Conservation (phyloP, 2,113 vertebrate species). For the human (Homo sapiens) region GRCh38 chr1:194752501-194753000, state of each 20-base stretch:
- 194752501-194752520: background rate
- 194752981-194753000: background rate
- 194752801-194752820: background rate
- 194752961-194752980: background rate
- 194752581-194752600: background rate
- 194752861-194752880: background rate
- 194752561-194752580: background rate
- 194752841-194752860: background rate
- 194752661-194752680: background rate
- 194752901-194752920: background rate
- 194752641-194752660: background rate
- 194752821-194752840: background rate
- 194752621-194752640: background rate
- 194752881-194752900: background rate
- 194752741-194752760: background rate
- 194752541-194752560: background rate
- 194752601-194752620: background rate
- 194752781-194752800: background rate
- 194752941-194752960: background rate
- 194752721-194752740: background rate
- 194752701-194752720: background rate
- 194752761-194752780: background rate
- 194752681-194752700: background rate
- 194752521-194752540: background rate
- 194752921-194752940: background rate